phyloP scores from a whole-genome alignment of 2,888 invertebrate genomes.

The Meteorus cinctellus region DNA sequence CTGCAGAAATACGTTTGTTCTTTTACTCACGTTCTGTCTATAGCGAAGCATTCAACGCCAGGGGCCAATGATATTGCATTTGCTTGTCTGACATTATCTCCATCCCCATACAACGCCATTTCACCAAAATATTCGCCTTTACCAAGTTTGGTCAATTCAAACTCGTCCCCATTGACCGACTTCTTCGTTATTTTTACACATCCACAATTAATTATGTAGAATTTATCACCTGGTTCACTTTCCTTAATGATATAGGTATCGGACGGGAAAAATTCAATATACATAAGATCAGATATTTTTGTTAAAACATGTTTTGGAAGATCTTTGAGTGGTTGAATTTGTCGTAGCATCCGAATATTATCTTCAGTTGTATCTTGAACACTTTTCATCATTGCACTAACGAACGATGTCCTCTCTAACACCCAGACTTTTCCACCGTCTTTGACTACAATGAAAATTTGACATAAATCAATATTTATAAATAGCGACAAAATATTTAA shows the following conservation, averaged over 20 bases:
- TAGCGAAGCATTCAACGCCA: slow-evolving; percentile 88
- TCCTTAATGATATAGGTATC: slow-evolving; percentile 86
- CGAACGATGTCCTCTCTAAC: slow-evolving; percentile 87
- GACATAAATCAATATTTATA: not conserved
- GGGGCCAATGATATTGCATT: slow-evolving; percentile 90
- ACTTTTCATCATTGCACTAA: slow-evolving; percentile 88
- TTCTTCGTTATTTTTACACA: slow-evolving; percentile 82
- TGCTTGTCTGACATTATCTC: slow-evolving; percentile 80
- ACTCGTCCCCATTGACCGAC: slow-evolving; percentile 75
- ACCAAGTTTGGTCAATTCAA: slow-evolving; percentile 79
- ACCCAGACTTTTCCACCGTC: slow-evolving; percentile 90
- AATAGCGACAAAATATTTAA: too few species aligned
- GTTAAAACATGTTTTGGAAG: slow-evolving; percentile 76
- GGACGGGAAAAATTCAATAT: slow-evolving; percentile 87
- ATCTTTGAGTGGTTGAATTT: slow-evolving; percentile 84
- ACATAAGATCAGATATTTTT: slow-evolving; percentile 89
- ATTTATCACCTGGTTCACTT: slow-evolving; percentile 89
- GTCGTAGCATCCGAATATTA: slow-evolving; percentile 85
- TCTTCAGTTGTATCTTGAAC: slow-evolving; percentile 87
- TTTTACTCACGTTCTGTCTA: slow-evolving; percentile 83
- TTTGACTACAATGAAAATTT: slow-evolving; percentile 75
- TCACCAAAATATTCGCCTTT: slow-evolving; percentile 92
- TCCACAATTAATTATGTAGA: slow-evolving; percentile 90
- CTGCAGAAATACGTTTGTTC: not conserved
- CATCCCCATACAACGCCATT: slow-evolving; percentile 88